phyloP scores from a whole-genome alignment of 2,797 vertebrate genomes.

The Darevskia nairensis region DNA sequence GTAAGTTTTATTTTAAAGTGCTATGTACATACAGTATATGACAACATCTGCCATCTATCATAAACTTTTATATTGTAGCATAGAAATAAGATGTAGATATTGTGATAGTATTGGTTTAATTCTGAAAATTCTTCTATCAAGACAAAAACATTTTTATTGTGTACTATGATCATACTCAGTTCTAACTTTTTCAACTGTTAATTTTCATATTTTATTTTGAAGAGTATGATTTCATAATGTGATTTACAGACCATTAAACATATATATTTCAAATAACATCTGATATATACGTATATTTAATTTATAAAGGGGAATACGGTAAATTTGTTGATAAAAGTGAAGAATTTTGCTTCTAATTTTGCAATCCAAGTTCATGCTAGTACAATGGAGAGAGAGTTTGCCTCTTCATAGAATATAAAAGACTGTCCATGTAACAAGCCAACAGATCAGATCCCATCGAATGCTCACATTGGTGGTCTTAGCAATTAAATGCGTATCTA shows the following conservation, averaged over 20 bases:
- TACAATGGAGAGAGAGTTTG: not conserved
- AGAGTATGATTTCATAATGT: not conserved
- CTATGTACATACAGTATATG: not conserved
- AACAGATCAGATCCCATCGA: not conserved
- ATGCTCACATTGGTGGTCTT: accelerated
- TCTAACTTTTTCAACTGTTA: not conserved
- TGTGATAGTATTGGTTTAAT: not conserved
- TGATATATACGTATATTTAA: no score
- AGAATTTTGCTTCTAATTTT: not conserved
- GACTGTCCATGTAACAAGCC: accelerated
- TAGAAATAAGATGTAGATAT: not conserved
- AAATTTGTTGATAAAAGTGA: not conserved
- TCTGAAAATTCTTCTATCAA: not conserved
- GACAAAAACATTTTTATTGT: not conserved
- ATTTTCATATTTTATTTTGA: not conserved
- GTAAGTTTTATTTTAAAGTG: slow-evolving; percentile 9
- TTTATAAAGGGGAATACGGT: not conserved
- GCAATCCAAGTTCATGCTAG: not conserved
- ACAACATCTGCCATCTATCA: not conserved
- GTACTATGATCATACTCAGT: not conserved
- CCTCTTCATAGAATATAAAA: slow-evolving; percentile 37
- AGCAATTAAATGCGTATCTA: slow-evolving; percentile 1
- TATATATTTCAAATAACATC: not conserved
- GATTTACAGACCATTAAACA: not conserved
- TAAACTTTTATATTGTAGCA: not conserved